Evolutionary conservation across 2,888 invertebrate species (phyloP).

Genomic region (Xestia ashworthii): DNA sequence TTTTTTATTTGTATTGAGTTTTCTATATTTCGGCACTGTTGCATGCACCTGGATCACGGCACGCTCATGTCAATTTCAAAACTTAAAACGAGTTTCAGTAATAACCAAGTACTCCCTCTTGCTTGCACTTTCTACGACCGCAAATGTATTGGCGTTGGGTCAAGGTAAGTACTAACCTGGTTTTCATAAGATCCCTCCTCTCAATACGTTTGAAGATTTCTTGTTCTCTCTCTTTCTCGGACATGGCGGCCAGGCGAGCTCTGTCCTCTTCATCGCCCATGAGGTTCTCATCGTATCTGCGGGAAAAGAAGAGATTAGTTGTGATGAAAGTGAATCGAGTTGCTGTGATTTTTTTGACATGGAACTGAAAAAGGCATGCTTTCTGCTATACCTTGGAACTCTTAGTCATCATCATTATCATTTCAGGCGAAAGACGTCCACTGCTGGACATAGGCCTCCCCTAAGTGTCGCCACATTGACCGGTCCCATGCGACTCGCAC

Average conservation of each 20-base stretch:
- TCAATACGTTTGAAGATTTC: slow-evolving; percentile 99
- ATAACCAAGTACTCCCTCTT: not conserved
- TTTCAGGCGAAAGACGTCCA: too few species aligned
- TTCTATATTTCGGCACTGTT: too few species aligned
- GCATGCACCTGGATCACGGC: too few species aligned
- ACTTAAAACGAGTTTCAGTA: not conserved
- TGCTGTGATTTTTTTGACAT: too few species aligned
- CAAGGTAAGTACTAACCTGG: slow-evolving; percentile 89
- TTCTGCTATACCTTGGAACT: too few species aligned
- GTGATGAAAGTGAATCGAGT: not conserved
- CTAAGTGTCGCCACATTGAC: too few species aligned
- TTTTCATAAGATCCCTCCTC: slow-evolving; percentile 97
- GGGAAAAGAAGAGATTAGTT: not conserved
- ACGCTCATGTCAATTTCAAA: too few species aligned
- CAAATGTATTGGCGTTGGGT: not conserved
- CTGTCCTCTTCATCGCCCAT: slow-evolving; percentile 99
- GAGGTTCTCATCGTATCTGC: slow-evolving; percentile 96
- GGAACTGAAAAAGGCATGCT: not conserved
- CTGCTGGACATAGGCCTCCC: too few species aligned
- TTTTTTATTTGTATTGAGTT: too few species aligned
- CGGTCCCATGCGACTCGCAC: too few species aligned
- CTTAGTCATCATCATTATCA: too few species aligned
- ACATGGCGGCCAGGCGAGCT: slow-evolving; percentile 96
- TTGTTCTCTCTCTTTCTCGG: slow-evolving; percentile 99
- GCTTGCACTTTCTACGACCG: not conserved